These are phyloP conservation scores for Erythrocercus mccallii DNA, from an alignment of 2,113 vertebrate genomes.

Conservation along the genomic window DNA sequence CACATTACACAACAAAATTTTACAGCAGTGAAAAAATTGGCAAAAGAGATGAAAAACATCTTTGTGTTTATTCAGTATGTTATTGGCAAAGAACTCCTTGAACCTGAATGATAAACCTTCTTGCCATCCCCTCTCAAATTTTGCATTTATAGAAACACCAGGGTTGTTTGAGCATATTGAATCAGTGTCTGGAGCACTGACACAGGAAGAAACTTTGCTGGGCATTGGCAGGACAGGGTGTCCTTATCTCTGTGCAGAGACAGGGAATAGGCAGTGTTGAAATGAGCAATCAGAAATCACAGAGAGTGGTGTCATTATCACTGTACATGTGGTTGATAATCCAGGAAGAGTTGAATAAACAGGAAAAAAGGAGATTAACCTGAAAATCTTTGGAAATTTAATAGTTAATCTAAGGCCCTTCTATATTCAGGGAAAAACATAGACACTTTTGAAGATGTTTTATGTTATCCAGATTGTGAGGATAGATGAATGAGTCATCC, in stretches of 20 bases:
- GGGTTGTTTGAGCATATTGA: not conserved
- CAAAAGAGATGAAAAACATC: not conserved
- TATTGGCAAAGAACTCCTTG: not conserved
- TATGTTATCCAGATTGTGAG: not conserved
- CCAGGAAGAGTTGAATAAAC: not conserved
- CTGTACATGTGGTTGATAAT: not conserved
- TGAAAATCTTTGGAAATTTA: not conserved
- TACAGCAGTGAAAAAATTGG: not conserved
- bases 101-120: accelerated
- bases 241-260: not conserved
- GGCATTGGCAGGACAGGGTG: not conserved
- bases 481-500: not conserved
- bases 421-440: not conserved
- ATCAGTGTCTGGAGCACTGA: not conserved
- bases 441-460: not conserved
- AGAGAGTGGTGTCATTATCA: not conserved
- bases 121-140: not conserved
- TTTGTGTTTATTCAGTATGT: not conserved
- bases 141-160: not conserved
- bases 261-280: not conserved
- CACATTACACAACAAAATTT: not conserved
- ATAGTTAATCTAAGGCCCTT: not conserved
- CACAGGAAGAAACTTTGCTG: not conserved
- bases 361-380: not conserved
- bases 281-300: not conserved